phyloP scores from a whole-genome alignment of 2,797 vertebrate species.

The Microtus obscurus region DNA sequence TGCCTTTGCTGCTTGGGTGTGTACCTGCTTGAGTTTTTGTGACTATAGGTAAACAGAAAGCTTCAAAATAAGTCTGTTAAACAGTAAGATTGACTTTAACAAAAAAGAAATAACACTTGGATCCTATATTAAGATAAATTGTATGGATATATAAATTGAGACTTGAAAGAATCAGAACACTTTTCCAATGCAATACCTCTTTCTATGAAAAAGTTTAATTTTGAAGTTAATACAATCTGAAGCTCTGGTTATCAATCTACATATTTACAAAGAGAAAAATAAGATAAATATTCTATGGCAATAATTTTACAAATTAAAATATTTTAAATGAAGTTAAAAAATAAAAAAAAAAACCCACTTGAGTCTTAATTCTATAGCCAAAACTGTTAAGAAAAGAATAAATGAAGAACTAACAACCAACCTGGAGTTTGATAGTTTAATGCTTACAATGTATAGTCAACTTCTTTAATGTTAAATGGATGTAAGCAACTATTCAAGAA shows the following conservation, averaged over 20 bases:
- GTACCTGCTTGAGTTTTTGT: background rate
- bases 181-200: background rate
- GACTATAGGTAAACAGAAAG: background rate
- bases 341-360: background rate
- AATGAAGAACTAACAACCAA: background rate
- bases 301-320: background rate
- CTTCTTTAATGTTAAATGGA: conserved; percentile 14
- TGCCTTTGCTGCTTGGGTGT: background rate
- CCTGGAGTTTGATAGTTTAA: background rate
- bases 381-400: background rate
- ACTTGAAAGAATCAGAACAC: background rate
- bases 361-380: background rate
- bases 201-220: conserved; percentile 16
- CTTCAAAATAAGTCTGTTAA: background rate
- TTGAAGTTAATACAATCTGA: background rate
- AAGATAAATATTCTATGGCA: background rate
- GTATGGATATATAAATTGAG: background rate
- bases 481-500: background rate
- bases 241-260: background rate
- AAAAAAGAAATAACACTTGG: background rate
- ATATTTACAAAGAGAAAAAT: background rate
- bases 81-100: background rate
- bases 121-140: background rate
- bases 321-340: conserved; percentile 4
- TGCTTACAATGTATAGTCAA: background rate